Evolutionary conservation across 2,888 invertebrate genomes (phyloP), one percentile per base, ranked within the genome.

Genomic region (Diabrotica balteata): DNA sequence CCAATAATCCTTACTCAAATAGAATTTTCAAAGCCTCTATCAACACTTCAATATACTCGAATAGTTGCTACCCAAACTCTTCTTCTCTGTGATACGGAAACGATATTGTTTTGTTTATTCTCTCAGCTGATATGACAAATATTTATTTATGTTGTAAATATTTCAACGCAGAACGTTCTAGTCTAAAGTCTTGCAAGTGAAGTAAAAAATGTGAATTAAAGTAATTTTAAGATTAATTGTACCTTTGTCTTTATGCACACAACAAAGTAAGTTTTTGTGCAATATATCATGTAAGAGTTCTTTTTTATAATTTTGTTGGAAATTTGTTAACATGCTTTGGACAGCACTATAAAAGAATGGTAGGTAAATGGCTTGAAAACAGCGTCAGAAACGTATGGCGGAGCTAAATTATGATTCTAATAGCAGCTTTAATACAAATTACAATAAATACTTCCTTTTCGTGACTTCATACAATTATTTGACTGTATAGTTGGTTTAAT

Each of bases 141-240:
- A 73, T 71, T 65, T 66, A 69, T 69, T 69, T 68, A 63, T 75
- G 74, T 74, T 78, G 76, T 77, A 77, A 69, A 75, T 74, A 73
- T 72, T 74, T 72, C 67, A 61, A 75, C 75, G 74, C 75, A 54
- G 59, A 73, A 75, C 71, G 76, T 76, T 77, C 77, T 77, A 77
- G 77, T 77, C 77, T 74, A 72, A 69, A 68, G 66, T 71, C 69
- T 69, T 69, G 66, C 66, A 55, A 69, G 65, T 65, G 62, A 67
- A 62, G 45, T 50, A 63, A 65, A 63, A 60, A 58, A 63, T 62
- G 63, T 70, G 62, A 68, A 69, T 52, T 64, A 64, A 17, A 58
- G 59, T 69, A 66, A 58, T 62, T 62, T 59, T 55, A 63, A 68
- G 66, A 59, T 65, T 62, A 61, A 68, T 32, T 61, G 64, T 66